Evolutionary conservation across 2,797 vertebrate species (phyloP).

Genomic region (Gastrophryne carolinensis): DNA sequence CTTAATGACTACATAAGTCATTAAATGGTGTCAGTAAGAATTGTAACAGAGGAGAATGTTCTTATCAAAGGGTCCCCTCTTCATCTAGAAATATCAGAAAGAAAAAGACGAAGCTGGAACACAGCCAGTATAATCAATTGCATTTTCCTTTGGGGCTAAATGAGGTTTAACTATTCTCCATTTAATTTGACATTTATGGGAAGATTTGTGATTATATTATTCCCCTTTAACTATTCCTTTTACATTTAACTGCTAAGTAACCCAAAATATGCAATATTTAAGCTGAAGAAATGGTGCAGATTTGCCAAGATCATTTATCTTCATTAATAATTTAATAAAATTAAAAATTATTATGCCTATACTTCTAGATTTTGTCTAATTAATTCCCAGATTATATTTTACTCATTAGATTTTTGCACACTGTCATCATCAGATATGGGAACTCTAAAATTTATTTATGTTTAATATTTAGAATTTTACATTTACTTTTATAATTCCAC

Average conservation of each 20-base stretch:
- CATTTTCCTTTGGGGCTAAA: slow-evolving; percentile 36
- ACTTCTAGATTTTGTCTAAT: slow-evolving; percentile 7
- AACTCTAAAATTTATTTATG: no score
- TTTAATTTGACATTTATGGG: slow-evolving; percentile 43
- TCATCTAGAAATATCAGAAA: slow-evolving; percentile 24
- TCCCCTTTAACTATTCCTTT: slow-evolving; percentile 41
- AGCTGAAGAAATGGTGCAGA: background rate
- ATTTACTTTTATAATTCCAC: no score
- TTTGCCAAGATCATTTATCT: slow-evolving; percentile 19
- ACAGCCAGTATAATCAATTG: slow-evolving; percentile 38
- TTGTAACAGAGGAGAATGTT: slow-evolving; percentile 1
- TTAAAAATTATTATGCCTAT: slow-evolving; percentile 5
- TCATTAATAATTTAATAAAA: slow-evolving; percentile 38
- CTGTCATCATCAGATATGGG: no score
- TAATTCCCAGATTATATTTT: slow-evolving; percentile 7
- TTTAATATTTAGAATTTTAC: no score
- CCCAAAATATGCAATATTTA: slow-evolving; percentile 38
- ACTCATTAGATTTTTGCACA: background rate
- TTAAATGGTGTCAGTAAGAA: slow-evolving; percentile 17
- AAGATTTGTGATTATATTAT: slow-evolving; percentile 46
- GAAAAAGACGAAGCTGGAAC: slow-evolving; percentile 23
- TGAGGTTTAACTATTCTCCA: slow-evolving; percentile 40
- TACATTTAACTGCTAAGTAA: slow-evolving; percentile 37
- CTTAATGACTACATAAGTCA: slow-evolving; percentile 37
- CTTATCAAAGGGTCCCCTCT: slow-evolving; percentile 12